phyloP scores from a whole-genome alignment of 2,113 vertebrate species.

The Phalacrocorax carbo region DNA sequence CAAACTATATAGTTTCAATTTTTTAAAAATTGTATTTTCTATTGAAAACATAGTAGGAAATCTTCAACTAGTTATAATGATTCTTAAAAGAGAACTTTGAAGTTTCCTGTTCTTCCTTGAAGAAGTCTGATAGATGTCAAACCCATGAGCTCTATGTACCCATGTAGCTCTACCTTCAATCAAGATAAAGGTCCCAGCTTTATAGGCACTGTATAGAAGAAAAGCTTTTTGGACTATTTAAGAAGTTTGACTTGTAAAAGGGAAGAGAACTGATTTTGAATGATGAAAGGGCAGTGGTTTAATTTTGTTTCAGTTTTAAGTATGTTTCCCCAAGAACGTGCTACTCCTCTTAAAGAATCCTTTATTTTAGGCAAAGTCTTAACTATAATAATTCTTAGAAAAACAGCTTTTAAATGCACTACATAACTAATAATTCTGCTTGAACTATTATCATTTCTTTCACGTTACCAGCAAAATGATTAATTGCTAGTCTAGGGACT shows the following conservation, averaged over 20 bases:
- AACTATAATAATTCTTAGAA: not conserved
- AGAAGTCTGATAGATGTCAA: not conserved
- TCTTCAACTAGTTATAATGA: not conserved
- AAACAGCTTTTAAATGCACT: not conserved
- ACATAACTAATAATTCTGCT: not conserved
- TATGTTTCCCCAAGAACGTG: not conserved
- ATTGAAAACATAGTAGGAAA: not conserved
- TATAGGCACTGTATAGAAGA: not conserved
- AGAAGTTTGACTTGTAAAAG: not conserved
- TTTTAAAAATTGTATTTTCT: not conserved
- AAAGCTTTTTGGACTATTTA: not conserved
- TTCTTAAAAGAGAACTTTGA: not conserved
- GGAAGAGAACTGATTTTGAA: not conserved
- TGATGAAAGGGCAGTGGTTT: fast-evolving
- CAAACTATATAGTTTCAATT: not conserved
- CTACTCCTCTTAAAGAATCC: not conserved
- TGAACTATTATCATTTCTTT: not conserved
- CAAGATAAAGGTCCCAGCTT: not conserved
- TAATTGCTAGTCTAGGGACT: not conserved
- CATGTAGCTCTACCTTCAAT: not conserved
- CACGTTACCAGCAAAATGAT: not conserved
- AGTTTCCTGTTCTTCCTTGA: not conserved
- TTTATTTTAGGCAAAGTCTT: not conserved
- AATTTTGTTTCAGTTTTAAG: not conserved
- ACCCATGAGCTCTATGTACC: not conserved